Percentiles rank a stretch among this genome's conserved stretches.
These are phyloP conservation scores for Siphlonurus alternatus DNA, from an alignment of 2,888 invertebrate species.

Conservation along the genomic window DNA sequence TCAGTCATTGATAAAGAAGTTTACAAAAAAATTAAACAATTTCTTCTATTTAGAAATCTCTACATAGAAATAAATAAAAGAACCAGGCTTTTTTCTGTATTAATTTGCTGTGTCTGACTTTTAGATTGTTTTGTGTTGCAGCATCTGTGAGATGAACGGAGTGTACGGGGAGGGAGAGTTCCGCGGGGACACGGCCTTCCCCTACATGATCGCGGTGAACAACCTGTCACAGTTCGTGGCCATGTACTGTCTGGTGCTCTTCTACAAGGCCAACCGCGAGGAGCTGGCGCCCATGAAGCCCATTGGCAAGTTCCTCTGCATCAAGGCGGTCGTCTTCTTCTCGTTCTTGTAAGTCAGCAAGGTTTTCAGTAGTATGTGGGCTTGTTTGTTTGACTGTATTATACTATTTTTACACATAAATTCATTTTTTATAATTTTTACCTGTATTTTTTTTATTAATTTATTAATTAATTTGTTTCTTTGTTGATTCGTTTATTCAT, in stretches of 20 bases:
- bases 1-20: too few species aligned
- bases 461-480: conserved; percentile 10
- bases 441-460: conserved; percentile 9
- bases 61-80: too few species aligned
- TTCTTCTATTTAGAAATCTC: too few species aligned
- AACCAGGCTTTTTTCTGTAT: too few species aligned
- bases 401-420: conserved; percentile 2
- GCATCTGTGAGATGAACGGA: conserved; percentile 65
- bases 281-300: conserved; percentile 87
- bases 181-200: conserved; percentile 66
- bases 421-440: too few species aligned
- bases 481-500: too few species aligned
- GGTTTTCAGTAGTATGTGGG: background rate
- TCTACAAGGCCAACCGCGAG: conserved; percentile 75
- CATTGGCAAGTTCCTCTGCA: conserved; percentile 87
- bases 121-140: too few species aligned
- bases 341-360: conserved; percentile 83
- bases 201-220: conserved; percentile 72
- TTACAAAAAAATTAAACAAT: too few species aligned
- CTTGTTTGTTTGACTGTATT: conserved; percentile 1
- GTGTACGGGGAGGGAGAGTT: conserved; percentile 90
- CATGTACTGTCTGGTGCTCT: conserved; percentile 90
- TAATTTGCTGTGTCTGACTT: too few species aligned
- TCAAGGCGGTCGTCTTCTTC: conserved; percentile 94
- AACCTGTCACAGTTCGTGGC: conserved; percentile 90